A percentile compares a stretch with the other conserved stretches of the same genome.
These are phyloP conservation scores for Limnothrissa miodon DNA, from an alignment of 2,113 vertebrate species.

Conservation along the genomic window DNA sequence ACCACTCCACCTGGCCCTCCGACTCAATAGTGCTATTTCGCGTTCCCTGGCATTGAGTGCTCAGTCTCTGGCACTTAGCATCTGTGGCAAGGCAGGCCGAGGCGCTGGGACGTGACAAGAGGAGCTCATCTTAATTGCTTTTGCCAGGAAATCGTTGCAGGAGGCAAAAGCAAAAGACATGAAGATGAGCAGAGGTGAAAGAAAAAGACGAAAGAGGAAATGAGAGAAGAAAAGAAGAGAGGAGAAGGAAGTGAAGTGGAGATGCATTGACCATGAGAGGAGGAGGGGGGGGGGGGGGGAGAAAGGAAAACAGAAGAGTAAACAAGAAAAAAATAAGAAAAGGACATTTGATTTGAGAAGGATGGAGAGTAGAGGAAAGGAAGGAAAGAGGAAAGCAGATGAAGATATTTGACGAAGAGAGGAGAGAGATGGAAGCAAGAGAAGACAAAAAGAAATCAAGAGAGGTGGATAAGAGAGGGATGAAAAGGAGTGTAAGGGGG, in stretches of 20 bases:
- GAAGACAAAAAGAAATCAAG: not conserved
- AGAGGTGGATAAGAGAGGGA: not conserved
- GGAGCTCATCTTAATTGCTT: not conserved
- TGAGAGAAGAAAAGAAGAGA: not conserved
- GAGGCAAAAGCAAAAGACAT: not conserved
- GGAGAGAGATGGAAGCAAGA: not conserved
- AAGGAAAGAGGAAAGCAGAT: not conserved
- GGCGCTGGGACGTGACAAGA: not conserved
- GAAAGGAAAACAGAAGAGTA: not conserved
- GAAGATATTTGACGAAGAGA: not conserved
- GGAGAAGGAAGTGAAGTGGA: not conserved
- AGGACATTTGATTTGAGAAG: not conserved
- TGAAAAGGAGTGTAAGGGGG: not conserved
- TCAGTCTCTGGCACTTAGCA: not conserved
- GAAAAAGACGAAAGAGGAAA: slow-evolving; percentile 28
- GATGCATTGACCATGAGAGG: not conserved
- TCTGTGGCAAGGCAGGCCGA: not conserved
- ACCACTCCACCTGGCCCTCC: not conserved
- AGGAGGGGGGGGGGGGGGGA: not conserved
- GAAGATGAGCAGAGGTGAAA: not conserved
- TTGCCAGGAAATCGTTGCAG: not conserved
- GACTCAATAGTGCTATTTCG: not conserved
- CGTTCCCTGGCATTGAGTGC: not conserved
- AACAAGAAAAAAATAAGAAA: not conserved
- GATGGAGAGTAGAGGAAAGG: slow-evolving; percentile 21